These are phyloP conservation scores for Sesamia nonagrioides DNA, from an alignment of 1,140 invertebrate species.

Conservation along the genomic window DNA sequence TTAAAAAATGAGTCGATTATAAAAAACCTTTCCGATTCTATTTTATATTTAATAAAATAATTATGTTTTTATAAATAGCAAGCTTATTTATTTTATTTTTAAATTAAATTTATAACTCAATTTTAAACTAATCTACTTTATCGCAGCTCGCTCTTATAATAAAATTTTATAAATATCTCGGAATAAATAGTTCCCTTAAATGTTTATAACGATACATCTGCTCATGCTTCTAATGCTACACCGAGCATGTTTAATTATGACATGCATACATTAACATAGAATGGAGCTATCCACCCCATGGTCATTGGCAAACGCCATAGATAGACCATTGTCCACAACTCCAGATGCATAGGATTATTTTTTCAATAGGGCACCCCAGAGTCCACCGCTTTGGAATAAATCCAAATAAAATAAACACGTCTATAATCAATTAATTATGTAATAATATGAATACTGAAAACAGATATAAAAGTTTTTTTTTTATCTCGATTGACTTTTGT, in stretches of 20 bases:
- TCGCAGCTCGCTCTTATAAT: too few relatives aligned
- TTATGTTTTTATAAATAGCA: too few relatives aligned
- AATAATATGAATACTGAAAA: background rate
- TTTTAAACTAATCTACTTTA: too few relatives aligned
- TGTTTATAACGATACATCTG: slow-evolving; percentile 8
- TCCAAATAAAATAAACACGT: background rate
- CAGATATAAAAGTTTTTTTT: too few relatives aligned
- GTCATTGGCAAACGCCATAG: background rate
- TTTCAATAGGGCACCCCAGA: too few relatives aligned
- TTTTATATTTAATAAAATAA: too few relatives aligned
- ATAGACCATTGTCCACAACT: slow-evolving; percentile 1
- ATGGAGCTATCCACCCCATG: slow-evolving; percentile 3
- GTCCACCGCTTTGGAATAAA: too few relatives aligned
- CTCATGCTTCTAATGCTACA: background rate
- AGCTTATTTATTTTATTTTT: too few relatives aligned
- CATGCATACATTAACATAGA: slow-evolving; percentile 22
- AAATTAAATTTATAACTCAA: too few relatives aligned
- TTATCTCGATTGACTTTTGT: too few relatives aligned
- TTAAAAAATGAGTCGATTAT: too few relatives aligned
- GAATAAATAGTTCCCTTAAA: background rate
- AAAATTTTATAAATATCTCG: background rate
- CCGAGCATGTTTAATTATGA: slow-evolving; percentile 12
- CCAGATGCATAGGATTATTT: slow-evolving; percentile 31
- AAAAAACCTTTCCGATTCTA: too few relatives aligned
- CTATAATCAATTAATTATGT: background rate